Base-by-base conservation (phyloP, 1,140 invertebrate genomes). In the Harpegnathos saltator region DNA sequence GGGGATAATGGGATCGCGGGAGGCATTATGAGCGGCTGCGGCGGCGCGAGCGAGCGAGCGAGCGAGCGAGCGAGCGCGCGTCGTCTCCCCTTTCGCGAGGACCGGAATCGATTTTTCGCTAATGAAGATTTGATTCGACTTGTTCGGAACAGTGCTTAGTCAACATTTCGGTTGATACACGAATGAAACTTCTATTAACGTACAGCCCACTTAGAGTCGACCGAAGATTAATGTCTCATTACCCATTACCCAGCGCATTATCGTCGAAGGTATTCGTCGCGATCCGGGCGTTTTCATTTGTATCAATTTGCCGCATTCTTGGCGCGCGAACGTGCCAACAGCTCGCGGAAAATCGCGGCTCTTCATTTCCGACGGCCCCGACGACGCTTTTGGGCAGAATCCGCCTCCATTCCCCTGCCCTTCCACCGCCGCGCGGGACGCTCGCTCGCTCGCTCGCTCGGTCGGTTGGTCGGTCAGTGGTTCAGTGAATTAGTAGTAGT, bases 401-500 rank as follows among this genome's bases (percentile, higher is more conserved):
- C 11, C 33, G n/a, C n/a, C n/a, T n/a, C n/a, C n/a, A n/a, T n/a
- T n/a, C n/a, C n/a, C n/a, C n/a, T n/a, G n/a, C n/a, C n/a, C n/a
- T n/a, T n/a, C n/a, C n/a, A n/a, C n/a, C n/a, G n/a, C n/a, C n/a
- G n/a, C n/a, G n/a, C n/a, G n/a, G n/a, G n/a, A n/a, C n/a, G n/a
- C n/a, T n/a, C n/a, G n/a, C n/a, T n/a, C n/a, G n/a, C n/a, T n/a
- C n/a, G n/a, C n/a, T n/a, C n/a, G n/a, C n/a, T n/a, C n/a, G 38
- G 38, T 7, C 38, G 38, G 38, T 44, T 9, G 29, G 29, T 33
- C 59, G 24, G 22, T 44, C 56, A 1, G 4, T 33, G 58, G 15
- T 66, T 7, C 26, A 69, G 65, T 71, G 83, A 80, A 84, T 83
- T 75, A 84, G 33, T 83, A 85, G 90, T 89, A 85, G 87, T 75